phyloP scores from a whole-genome alignment of 2,113 vertebrate genomes.

The Echinops telfairi region DNA sequence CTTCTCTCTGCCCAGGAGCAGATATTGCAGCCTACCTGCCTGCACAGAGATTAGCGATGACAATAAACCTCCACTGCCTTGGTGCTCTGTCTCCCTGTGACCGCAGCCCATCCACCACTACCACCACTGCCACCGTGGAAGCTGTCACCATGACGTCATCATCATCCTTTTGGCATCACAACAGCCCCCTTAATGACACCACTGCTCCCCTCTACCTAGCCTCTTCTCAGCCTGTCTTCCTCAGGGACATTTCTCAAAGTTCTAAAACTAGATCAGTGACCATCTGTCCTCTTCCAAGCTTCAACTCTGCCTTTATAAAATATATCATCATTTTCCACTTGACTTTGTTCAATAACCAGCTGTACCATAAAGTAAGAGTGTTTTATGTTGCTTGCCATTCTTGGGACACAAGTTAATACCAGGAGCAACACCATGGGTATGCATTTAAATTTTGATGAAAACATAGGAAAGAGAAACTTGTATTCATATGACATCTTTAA shows the following conservation, averaged over 20 bases:
- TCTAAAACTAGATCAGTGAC: not conserved
- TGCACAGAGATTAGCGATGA: not conserved
- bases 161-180: no score
- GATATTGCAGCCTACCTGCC: no score
- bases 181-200: not conserved
- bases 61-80: not conserved
- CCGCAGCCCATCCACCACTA: no score
- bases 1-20: not conserved
- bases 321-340: not conserved
- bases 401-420: not conserved
- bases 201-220: not conserved
- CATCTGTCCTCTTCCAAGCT: not conserved
- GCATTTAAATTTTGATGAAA: not conserved
- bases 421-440: not conserved
- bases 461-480: not conserved
- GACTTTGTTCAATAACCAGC: conserved; percentile 16
- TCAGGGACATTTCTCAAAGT: not conserved
- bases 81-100: not conserved
- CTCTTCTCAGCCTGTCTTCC: not conserved
- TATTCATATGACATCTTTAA: not conserved
- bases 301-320: not conserved
- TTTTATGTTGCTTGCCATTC: not conserved
- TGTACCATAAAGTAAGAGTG: not conserved
- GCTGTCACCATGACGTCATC: not conserved
- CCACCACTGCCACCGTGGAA: no score